Evolutionary conservation across 2,888 invertebrate species (phyloP).

Genomic region (Drosophila yooni): DNA sequence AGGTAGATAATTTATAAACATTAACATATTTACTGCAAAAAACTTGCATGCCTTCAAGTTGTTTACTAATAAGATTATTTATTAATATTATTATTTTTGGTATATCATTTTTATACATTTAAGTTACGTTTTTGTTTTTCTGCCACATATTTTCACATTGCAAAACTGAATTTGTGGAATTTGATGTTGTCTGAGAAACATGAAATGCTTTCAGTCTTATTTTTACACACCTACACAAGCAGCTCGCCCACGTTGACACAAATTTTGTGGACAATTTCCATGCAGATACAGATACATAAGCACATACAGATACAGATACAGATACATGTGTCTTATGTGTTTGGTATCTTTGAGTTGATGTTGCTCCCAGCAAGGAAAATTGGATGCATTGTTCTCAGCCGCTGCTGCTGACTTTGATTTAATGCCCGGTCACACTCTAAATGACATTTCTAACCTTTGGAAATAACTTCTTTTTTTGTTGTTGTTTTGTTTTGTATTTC

Average conservation of each 20-base stretch:
- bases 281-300: conserved; percentile 40
- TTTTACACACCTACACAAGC: conserved; percentile 57
- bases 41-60: neutral
- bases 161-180: conserved; percentile 44
- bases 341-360: conserved; percentile 38
- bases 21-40: neutral
- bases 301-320: conserved; percentile 1
- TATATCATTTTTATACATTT: neutral
- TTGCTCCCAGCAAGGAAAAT: conserved; percentile 41
- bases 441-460: conserved; percentile 70
- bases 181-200: conserved; percentile 37
- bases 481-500: conserved; percentile 1
- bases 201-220: conserved; percentile 61
- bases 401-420: conserved; percentile 77
- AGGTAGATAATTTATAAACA: too few species aligned
- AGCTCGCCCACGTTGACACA: conserved; percentile 73
- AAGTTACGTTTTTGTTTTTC: neutral
- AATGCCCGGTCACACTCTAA: conserved; percentile 72
- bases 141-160: conserved; percentile 21
- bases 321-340: conserved; percentile 11
- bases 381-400: conserved; percentile 31
- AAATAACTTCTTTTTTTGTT: conserved; percentile 37
- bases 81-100: neutral
- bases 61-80: too few species aligned
- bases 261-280: conserved; percentile 50